These are phyloP conservation scores for Spodoptera litura DNA, from an alignment of 1,140 invertebrate genomes.

Conservation along the genomic window DNA sequence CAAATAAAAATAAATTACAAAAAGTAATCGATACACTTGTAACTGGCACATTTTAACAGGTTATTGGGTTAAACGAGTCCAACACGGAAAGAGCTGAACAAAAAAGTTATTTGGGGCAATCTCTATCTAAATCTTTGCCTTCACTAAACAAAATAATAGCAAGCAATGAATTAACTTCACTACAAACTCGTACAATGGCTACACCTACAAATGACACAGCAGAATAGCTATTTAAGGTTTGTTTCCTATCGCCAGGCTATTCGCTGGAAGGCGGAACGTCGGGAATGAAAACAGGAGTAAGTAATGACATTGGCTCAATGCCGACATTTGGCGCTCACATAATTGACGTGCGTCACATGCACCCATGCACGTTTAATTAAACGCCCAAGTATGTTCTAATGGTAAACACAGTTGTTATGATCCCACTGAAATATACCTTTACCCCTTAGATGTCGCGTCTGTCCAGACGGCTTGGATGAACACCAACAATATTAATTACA, in stretches of 20 bases:
- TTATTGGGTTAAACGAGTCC: slow-evolving; percentile 37
- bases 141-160: slow-evolving; percentile 8
- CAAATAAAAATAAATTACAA: slow-evolving; percentile 14
- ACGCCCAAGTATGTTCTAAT: slow-evolving; percentile 52
- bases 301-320: slow-evolving; percentile 49
- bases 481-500: slow-evolving; percentile 45
- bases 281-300: slow-evolving; percentile 41
- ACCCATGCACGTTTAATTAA: slow-evolving; percentile 56
- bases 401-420: slow-evolving; percentile 52
- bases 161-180: slow-evolving; percentile 13
- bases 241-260: background rate
- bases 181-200: too few species aligned
- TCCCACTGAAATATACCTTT: slow-evolving; percentile 39
- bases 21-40: slow-evolving; percentile 1
- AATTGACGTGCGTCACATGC: slow-evolving; percentile 57
- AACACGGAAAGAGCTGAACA: slow-evolving; percentile 35
- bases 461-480: slow-evolving; percentile 44
- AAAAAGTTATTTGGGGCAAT: slow-evolving; percentile 26
- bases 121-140: background rate
- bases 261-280: slow-evolving; percentile 28
- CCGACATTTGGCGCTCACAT: slow-evolving; percentile 24
- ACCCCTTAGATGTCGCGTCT: slow-evolving; percentile 33
- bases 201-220: slow-evolving; percentile 14
- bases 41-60: slow-evolving; percentile 27
- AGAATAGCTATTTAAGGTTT: background rate